Evolutionary conservation across 2,113 vertebrate species (phyloP).

Genomic region (Misgurnus mizolepis): DNA sequence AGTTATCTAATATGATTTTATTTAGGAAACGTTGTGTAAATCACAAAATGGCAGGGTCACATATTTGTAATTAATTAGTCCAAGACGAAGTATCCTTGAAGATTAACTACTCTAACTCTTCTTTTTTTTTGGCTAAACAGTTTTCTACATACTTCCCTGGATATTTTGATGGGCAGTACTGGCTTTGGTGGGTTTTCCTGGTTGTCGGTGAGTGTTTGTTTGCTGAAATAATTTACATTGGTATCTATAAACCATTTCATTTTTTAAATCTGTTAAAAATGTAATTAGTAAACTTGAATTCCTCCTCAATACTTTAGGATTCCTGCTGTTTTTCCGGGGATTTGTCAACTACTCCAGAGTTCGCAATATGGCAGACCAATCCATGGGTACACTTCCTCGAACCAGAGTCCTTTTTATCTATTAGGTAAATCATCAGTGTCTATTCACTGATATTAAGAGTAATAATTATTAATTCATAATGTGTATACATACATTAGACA

Average conservation of each 20-base stretch:
- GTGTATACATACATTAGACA: too few relatives aligned
- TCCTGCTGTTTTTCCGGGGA: constrained; percentile 96
- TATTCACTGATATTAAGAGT: neutral
- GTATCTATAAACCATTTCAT: neutral
- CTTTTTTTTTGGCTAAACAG: constrained; percentile 64
- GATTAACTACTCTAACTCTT: neutral
- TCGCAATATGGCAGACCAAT: constrained; percentile 93
- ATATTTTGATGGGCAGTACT: constrained; percentile 98
- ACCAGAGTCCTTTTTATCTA: constrained; percentile 99
- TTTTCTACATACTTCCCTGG: constrained; percentile 98
- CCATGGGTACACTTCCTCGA: constrained; percentile 89
- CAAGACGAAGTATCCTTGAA: neutral
- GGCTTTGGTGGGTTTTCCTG: constrained; percentile 99
- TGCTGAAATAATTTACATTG: neutral
- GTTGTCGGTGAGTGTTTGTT: constrained; percentile 86
- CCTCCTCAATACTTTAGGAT: constrained; percentile 72
- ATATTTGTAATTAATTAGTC: too few relatives aligned
- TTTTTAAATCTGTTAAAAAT: too few relatives aligned
- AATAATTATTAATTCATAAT: too few relatives aligned
- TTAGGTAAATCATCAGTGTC: constrained; percentile 76
- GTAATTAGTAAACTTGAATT: neutral
- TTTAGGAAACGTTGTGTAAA: too few relatives aligned
- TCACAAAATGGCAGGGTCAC: too few relatives aligned
- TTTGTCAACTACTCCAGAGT: constrained; percentile 98
- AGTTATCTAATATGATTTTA: too few relatives aligned